phyloP scores from a whole-genome alignment of 2,113 vertebrate species.

The Mola mola region DNA sequence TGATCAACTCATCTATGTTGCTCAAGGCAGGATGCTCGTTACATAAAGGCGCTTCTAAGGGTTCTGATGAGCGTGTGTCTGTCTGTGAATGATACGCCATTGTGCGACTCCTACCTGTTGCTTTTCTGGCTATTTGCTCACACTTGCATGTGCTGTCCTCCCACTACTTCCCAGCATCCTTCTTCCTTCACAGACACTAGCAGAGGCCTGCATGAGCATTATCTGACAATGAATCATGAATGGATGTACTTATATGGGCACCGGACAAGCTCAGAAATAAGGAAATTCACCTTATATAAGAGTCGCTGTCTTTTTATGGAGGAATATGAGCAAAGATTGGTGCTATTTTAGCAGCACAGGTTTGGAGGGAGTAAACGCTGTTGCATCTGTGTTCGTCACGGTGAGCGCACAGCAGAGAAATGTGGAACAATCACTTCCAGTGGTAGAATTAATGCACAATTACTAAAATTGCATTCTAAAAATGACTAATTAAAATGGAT shows the following conservation, averaged over 20 bases:
- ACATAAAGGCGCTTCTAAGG: slow-evolving; percentile 20
- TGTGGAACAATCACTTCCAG: too few relatives aligned
- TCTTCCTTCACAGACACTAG: slow-evolving; percentile 53
- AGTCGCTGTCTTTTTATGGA: slow-evolving; percentile 5
- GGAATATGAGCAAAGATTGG: slow-evolving; percentile 3
- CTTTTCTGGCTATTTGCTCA: slow-evolving; percentile 59
- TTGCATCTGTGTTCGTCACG: not conserved
- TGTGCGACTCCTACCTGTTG: slow-evolving; percentile 62
- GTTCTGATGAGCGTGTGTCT: slow-evolving; percentile 40
- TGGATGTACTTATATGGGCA: slow-evolving; percentile 58
- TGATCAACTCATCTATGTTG: slow-evolving; percentile 27
- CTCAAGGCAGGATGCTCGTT: slow-evolving; percentile 33
- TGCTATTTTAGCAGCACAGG: slow-evolving; percentile 18
- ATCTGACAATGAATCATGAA: slow-evolving; percentile 58
- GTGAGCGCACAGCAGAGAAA: too few relatives aligned
- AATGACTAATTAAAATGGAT: too few relatives aligned
- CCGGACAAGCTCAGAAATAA: slow-evolving; percentile 5
- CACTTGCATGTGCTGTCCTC: slow-evolving; percentile 49
- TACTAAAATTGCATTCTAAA: too few relatives aligned
- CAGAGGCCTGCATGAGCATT: slow-evolving; percentile 31
- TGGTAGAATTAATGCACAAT: too few relatives aligned
- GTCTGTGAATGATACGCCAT: slow-evolving; percentile 45
- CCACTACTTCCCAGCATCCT: slow-evolving; percentile 65
- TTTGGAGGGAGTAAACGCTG: not conserved
- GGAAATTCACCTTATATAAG: slow-evolving; percentile 50